Conservation (phyloP, 2,888 invertebrate species). For the Arctia plantaginis region DNA sequence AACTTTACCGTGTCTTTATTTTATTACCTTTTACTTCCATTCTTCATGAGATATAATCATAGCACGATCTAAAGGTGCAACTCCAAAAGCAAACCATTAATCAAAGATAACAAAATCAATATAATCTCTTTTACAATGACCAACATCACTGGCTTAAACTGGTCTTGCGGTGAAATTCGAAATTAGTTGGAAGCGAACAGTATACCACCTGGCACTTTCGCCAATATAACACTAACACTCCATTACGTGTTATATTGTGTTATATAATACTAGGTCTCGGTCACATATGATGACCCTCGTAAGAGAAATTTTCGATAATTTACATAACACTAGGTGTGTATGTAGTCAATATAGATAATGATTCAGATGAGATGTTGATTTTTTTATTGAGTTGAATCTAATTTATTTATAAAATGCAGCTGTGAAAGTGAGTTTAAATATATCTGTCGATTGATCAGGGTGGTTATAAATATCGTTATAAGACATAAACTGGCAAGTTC, state of each 20-base stretch:
- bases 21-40: not conserved
- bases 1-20: not conserved
- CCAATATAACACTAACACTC: conserved; percentile 60
- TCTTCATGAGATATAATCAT: not conserved
- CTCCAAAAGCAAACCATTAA: conserved; percentile 8
- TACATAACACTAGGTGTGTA: conserved; percentile 50
- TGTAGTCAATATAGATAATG: conserved; percentile 28
- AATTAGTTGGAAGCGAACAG: conserved; percentile 58
- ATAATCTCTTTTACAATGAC: conserved; percentile 18
- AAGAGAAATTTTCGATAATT: conserved; percentile 55
- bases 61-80: not conserved
- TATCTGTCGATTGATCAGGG: conserved; percentile 6
- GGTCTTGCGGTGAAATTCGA: conserved; percentile 75
- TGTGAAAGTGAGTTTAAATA: conserved; percentile 21
- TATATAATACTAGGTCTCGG: conserved; percentile 79
- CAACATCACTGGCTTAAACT: conserved; percentile 51
- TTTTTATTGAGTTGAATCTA: conserved; percentile 2
- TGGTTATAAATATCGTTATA: conserved; percentile 12
- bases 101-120: conserved; percentile 31
- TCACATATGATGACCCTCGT: conserved; percentile 64
- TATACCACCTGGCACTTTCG: conserved; percentile 75
- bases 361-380: conserved; percentile 24
- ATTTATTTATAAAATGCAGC: conserved; percentile 9
- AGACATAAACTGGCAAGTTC: conserved; percentile 7
- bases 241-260: conserved; percentile 47